Evolutionary conservation across 2,888 invertebrate genomes (phyloP).

Genomic region (Ichneumoninae sp.): DNA sequence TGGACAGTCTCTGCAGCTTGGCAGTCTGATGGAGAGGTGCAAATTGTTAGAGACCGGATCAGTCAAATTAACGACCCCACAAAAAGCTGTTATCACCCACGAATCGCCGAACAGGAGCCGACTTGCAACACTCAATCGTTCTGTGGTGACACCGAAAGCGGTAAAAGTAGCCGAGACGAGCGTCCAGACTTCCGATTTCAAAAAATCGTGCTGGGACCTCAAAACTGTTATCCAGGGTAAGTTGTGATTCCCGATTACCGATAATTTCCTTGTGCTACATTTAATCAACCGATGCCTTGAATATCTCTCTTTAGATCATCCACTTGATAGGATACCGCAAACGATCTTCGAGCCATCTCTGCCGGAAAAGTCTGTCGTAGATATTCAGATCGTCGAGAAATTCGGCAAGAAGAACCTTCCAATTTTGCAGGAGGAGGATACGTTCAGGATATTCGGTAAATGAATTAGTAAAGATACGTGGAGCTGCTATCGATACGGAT

Average conservation of each 20-base stretch:
- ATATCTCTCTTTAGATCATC: constrained; percentile 70
- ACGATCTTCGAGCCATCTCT: constrained; percentile 76
- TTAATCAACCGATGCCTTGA: background rate
- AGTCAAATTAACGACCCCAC: constrained; percentile 78
- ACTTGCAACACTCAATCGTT: constrained; percentile 69
- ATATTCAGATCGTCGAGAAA: constrained; percentile 80
- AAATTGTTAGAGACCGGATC: constrained; percentile 77
- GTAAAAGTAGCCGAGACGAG: constrained; percentile 71
- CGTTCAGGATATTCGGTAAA: constrained; percentile 80
- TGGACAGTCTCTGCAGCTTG: constrained; percentile 75
- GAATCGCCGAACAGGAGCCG: constrained; percentile 70
- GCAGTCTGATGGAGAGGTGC: constrained; percentile 75
- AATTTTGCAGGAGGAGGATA: constrained; percentile 81
- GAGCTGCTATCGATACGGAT: constrained; percentile 12
- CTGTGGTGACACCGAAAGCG: constrained; percentile 44
- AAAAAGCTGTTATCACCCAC: constrained; percentile 60
- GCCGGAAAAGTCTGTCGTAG: constrained; percentile 79
- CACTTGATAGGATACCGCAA: constrained; percentile 77
- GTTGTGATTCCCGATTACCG: background rate
- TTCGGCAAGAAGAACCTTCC: constrained; percentile 80
- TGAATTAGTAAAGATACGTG: background rate
- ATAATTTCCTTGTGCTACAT: background rate
- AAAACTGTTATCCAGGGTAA: constrained; percentile 65
- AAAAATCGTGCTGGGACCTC: constrained; percentile 46
- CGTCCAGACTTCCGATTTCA: constrained; percentile 68